Percentiles rank a stretch among this genome's conserved stretches.
Conservation (phyloP, 2,113 vertebrate genomes). For the Danio rerio region GRCz12tu NC_133177.1:30612501-30613000, state of each 20-base stretch:
- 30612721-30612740: background rate
- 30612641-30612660: background rate
- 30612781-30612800: no score
- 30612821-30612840: no score
- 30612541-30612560: background rate
- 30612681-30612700: background rate
- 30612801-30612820: no score
- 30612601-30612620: background rate
- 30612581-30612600: background rate
- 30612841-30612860: no score
- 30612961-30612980: no score
- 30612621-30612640: background rate
- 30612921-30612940: no score
- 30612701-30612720: background rate
- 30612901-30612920: no score
- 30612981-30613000: no score
- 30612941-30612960: no score
- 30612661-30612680: background rate
- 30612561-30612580: conserved; percentile 11
- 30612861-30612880: no score
- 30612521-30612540: background rate
- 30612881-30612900: no score
- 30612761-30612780: background rate
- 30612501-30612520: background rate
- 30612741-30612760: background rate